Evolutionary conservation across 2,888 invertebrate genomes (phyloP).

Genomic region (Imbricaverruca yamaguchii): DNA sequence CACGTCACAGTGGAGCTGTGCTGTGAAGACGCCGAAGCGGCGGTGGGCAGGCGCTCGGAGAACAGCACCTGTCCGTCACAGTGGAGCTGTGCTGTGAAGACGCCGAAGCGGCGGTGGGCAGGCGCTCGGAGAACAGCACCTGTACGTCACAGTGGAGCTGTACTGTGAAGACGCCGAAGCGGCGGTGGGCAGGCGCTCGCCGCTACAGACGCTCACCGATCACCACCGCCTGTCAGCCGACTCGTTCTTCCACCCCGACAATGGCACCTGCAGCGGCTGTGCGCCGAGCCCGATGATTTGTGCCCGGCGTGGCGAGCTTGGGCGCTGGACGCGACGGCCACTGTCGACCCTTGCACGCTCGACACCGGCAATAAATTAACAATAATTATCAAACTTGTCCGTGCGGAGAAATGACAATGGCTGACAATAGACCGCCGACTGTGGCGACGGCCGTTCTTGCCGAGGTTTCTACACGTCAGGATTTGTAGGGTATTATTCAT

Average conservation of each 20-base stretch:
- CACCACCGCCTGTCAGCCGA: neutral
- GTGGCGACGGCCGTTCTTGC: neutral
- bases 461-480: neutral
- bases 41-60: neutral
- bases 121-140: neutral
- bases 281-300: neutral
- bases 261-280: neutral
- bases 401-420: neutral
- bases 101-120: neutral
- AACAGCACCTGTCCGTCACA: neutral
- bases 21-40: neutral
- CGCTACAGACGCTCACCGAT: neutral
- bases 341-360: neutral
- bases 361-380: neutral
- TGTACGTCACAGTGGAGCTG: neutral
- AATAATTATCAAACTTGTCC: constrained; percentile 21
- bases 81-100: neutral
- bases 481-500: constrained; percentile 21
- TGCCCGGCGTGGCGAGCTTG: neutral
- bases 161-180: neutral
- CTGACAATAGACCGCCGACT: neutral
- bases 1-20: neutral
- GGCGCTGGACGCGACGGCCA: neutral
- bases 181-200: neutral
- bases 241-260: neutral